Evolutionary conservation across 2,797 vertebrate species (phyloP).

Genomic region (Galago senegalensis): DNA sequence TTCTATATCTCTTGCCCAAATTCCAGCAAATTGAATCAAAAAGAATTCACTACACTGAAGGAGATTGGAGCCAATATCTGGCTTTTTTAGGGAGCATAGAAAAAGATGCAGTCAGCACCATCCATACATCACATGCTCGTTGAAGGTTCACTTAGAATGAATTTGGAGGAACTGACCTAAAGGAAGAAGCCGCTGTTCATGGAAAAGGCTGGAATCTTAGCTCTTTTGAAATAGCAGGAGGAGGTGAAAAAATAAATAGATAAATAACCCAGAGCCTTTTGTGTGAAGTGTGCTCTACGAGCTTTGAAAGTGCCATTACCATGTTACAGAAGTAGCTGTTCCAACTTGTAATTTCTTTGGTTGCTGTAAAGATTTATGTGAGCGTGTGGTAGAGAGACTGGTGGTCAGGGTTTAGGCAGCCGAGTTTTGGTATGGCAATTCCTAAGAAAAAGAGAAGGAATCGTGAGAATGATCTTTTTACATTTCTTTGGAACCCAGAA

Average conservation of each 20-base stretch:
- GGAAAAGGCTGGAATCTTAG: background rate
- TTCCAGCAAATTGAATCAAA: conserved; percentile 84
- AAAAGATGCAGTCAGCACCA: conserved; percentile 82
- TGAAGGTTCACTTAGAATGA: conserved; percentile 82
- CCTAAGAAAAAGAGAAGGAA: background rate
- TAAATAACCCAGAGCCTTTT: background rate
- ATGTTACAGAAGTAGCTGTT: background rate
- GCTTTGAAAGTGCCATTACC: background rate
- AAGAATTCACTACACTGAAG: conserved; percentile 74
- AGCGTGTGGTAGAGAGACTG: background rate
- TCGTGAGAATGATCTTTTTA: background rate
- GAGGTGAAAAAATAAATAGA: background rate
- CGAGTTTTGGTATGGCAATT: background rate
- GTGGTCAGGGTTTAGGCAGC: background rate
- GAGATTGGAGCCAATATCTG: conserved; percentile 78
- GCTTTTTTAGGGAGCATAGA: conserved; percentile 81
- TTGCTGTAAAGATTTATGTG: background rate
- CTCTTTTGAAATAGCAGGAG: conserved; percentile 24
- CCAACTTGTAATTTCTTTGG: conserved; percentile 14
- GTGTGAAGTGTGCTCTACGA: background rate
- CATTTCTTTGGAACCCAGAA: conserved; percentile 6
- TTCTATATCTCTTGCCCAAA: conserved; percentile 74
- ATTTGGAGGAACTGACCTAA: conserved; percentile 64
- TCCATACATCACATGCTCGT: conserved; percentile 80
- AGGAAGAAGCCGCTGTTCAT: background rate